These are phyloP conservation scores for Coleophora flavipennella DNA, from an alignment of 2,888 invertebrate species.

Conservation along the genomic window DNA sequence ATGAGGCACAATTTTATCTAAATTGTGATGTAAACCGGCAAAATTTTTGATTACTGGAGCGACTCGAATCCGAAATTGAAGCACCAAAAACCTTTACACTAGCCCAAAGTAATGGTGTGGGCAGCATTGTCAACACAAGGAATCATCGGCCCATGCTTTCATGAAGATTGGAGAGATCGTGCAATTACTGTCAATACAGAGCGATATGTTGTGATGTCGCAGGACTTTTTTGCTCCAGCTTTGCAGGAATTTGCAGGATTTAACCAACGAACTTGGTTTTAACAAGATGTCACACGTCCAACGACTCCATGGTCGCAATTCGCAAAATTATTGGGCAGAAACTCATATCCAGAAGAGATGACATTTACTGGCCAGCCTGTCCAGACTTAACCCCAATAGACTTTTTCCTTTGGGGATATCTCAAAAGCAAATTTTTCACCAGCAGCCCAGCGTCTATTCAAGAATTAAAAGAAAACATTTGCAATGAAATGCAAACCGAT, in stretches of 20 bases:
- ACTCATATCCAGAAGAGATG: conserved; percentile 14
- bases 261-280: conserved; percentile 12
- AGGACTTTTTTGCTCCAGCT: conserved; percentile 7
- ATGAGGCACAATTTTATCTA: conserved; percentile 28
- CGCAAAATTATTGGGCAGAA: conserved; percentile 7
- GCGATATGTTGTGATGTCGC: conserved; percentile 11
- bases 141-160: conserved; percentile 16
- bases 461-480: conserved; percentile 13
- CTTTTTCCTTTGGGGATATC: conserved; percentile 15
- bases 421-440: conserved; percentile 14
- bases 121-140: conserved; percentile 12
- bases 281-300: conserved; percentile 11
- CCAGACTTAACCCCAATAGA: conserved; percentile 13
- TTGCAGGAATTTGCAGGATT: conserved; percentile 9
- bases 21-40: conserved; percentile 16
- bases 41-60: conserved; percentile 11
- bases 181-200: conserved; percentile 11
- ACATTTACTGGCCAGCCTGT: conserved; percentile 17
- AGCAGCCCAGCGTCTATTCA: conserved; percentile 9
- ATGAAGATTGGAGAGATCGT: conserved; percentile 10
- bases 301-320: background rate
- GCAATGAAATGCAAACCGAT: conserved; percentile 1
- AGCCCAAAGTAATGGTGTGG: conserved; percentile 13
- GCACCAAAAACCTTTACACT: conserved; percentile 11
- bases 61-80: conserved; percentile 9